These are phyloP conservation scores for Lepidothrix coronata DNA, from an alignment of 2,113 vertebrate species.

Conservation along the genomic window DNA sequence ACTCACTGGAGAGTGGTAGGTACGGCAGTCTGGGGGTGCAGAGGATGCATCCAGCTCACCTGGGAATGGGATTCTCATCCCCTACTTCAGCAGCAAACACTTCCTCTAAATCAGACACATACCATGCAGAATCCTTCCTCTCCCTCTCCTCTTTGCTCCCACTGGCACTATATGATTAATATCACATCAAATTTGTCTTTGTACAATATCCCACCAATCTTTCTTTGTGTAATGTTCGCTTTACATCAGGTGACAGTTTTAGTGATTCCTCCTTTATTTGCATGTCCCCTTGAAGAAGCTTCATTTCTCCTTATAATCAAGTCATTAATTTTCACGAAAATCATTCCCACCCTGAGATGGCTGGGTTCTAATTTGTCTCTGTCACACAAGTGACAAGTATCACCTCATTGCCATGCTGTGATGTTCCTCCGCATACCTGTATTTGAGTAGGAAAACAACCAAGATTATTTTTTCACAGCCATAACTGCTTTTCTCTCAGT, in stretches of 20 bases:
- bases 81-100: not conserved
- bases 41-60: fast-evolving
- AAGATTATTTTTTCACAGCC: not conserved
- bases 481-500: not conserved
- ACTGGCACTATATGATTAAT: constrained; percentile 8
- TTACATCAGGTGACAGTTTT: constrained; percentile 50
- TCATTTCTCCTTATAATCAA: constrained; percentile 68
- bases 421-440: not conserved
- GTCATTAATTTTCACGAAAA: constrained; percentile 64
- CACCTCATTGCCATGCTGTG: constrained; percentile 43
- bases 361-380: constrained; percentile 60
- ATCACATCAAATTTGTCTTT: constrained; percentile 35
- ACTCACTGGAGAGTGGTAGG: not conserved
- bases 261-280: constrained; percentile 67
- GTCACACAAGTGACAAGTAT: constrained; percentile 43
- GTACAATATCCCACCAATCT: constrained; percentile 28
- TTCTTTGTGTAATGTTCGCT: constrained; percentile 41
- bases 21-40: too few relatives aligned
- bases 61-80: not conserved
- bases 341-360: constrained; percentile 21
- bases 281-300: constrained; percentile 55
- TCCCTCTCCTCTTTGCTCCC: not conserved
- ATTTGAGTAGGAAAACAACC: constrained; percentile 2
- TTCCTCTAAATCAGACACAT: not conserved
- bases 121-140: not conserved